A percentile compares a stretch with the other conserved stretches of the same genome.
These are phyloP conservation scores for Chymomyza procnemis DNA, from an alignment of 2,888 invertebrate genomes.

Conservation along the genomic window DNA sequence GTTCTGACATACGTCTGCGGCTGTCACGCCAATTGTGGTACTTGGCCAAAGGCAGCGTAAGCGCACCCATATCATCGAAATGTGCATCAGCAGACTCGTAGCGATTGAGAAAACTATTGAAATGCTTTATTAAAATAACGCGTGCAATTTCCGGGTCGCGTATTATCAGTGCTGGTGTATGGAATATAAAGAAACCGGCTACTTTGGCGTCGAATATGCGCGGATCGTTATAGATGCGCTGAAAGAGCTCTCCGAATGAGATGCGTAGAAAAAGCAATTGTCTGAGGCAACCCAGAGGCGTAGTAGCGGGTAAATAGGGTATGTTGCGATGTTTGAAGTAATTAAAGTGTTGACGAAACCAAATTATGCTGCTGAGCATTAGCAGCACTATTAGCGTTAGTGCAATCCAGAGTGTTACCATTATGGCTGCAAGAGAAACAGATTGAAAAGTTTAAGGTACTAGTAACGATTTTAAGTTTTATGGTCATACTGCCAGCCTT, in stretches of 20 bases:
- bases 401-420: conserved; percentile 24
- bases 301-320: conserved; percentile 62
- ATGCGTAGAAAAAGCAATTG: conserved; percentile 71
- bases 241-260: conserved; percentile 73
- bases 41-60: conserved; percentile 69
- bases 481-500: no score
- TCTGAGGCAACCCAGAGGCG: conserved; percentile 77
- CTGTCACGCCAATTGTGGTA: conserved; percentile 68
- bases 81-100: conserved; percentile 68
- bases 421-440: conserved; percentile 11
- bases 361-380: conserved; percentile 29
- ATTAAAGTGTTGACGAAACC: conserved; percentile 39
- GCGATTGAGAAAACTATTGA: conserved; percentile 69
- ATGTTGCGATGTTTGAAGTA: conserved; percentile 71
- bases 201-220: conserved; percentile 49
- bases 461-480: no score
- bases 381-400: conserved; percentile 24
- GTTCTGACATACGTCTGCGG: conserved; percentile 61
- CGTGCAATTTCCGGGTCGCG: conserved; percentile 78
- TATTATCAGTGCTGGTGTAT: conserved; percentile 77
- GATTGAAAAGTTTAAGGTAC: neutral
- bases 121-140: conserved; percentile 76
- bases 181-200: conserved; percentile 77
- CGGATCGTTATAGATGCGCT: conserved; percentile 69
- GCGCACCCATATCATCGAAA: conserved; percentile 60